phyloP scores from a whole-genome alignment of 2,113 vertebrate species.

The Shinisaurus crocodilurus region DNA sequence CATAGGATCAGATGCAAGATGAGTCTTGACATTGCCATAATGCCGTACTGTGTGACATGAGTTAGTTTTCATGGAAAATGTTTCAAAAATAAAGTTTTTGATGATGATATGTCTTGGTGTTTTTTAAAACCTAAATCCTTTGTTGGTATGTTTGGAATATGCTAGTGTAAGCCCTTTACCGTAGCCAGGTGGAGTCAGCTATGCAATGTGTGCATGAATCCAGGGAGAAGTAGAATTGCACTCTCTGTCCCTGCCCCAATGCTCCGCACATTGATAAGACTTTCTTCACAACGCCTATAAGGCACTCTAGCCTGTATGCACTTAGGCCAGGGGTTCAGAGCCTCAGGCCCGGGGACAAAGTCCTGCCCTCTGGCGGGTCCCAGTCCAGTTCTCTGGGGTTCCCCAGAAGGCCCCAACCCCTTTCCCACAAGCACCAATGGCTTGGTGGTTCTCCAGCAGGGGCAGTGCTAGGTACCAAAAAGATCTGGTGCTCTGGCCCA shows the following conservation, averaged over 20 bases:
- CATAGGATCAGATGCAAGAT: not conserved
- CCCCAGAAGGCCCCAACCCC: too few relatives aligned
- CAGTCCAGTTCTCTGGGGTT: too few relatives aligned
- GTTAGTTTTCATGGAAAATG: slow-evolving; percentile 7
- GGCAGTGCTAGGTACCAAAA: too few relatives aligned
- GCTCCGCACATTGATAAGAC: not conserved
- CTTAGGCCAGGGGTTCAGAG: not conserved
- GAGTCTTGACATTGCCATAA: not conserved
- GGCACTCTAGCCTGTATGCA: not conserved
- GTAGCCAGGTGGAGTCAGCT: not conserved
- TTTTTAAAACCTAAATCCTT: not conserved
- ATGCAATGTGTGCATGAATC: not conserved
- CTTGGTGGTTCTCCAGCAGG: too few relatives aligned
- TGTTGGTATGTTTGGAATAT: not conserved
- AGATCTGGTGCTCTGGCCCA: too few relatives aligned
- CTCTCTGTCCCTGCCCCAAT: not conserved
- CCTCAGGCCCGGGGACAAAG: too few relatives aligned
- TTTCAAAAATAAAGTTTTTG: slow-evolving; percentile 49
- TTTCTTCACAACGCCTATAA: too few relatives aligned
- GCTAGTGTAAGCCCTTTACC: not conserved
- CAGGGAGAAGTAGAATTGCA: too few relatives aligned
- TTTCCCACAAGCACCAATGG: too few relatives aligned
- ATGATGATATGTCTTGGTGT: not conserved
- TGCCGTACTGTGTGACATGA: not conserved
- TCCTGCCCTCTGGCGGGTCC: too few relatives aligned